Base-by-base conservation (phyloP, 2,113 vertebrate species). In the Zosterops pallidus region DNA sequence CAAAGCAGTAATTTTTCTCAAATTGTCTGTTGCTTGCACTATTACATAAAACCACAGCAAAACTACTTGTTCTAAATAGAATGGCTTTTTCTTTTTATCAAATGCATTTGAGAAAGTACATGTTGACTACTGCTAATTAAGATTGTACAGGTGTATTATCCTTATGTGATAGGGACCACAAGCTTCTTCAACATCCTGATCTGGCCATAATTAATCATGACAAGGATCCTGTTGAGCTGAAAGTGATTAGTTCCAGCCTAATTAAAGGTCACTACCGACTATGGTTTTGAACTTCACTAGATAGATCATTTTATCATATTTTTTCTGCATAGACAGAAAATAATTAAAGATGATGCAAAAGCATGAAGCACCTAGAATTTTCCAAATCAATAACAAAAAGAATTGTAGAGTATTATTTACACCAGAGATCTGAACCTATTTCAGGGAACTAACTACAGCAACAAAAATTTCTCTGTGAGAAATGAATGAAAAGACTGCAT, bases 151-250 rank as follows among this genome's bases (percentile, higher is more conserved):
- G 11, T 81, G 67, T 60, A 60, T 92, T 52, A 80, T 19, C n/a
- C 46, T 44, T 31, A 70, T 5, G n/a, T 81, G 37, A 86, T 12
- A 70, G 47, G 18, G 49, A 89, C 55, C 47, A 77, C 10, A 49
- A 83, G 47, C 67, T 90, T 95, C 67, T 6, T 4, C 25, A 88
- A 89, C 49, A 78, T 31, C 64, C 71, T 62, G 37, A 74, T 78
- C 20, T 68, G 64, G 68, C 44, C 64, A 68, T 78, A 92, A 95
- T 93, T 90, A 95, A 88, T 86, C 71, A 90, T 56, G 90, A 92
- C 71, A 89, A 94, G 55, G 53, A 90, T 74, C 31, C 79, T 83
- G 79, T 56, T 86, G n/a, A 94, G 68, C 64, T 90, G 60, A 74
- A 88, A 93, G 44, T 56, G 28, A 90, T 92, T 88, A 83, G 59